phyloP scores from a whole-genome alignment of 2,888 invertebrate species.

The Pandemis cinnamomeana region DNA sequence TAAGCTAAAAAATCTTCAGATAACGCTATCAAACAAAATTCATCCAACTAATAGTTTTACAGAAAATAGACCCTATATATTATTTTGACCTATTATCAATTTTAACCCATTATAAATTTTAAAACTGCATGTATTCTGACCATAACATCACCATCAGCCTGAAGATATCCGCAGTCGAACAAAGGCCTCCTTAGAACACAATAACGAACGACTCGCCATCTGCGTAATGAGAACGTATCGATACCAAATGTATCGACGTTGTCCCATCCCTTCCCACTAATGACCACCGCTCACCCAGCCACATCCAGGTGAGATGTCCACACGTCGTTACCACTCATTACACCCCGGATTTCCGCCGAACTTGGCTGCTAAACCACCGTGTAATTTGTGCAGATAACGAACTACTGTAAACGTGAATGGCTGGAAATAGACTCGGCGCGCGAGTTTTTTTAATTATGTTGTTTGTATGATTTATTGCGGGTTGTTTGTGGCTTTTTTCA shows the following conservation, averaged over 20 bases:
- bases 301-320: conserved; percentile 68
- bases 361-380: conserved; percentile 67
- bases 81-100: no score
- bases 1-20: no score
- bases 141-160: no score
- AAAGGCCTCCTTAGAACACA: no score
- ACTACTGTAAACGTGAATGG: conserved; percentile 37
- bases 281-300: conserved; percentile 65
- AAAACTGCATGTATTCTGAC: no score
- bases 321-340: conserved; percentile 75
- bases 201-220: no score
- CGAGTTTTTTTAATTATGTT: conserved; percentile 13
- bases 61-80: no score
- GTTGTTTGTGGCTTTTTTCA: not conserved
- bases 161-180: no score
- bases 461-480: conserved; percentile 5
- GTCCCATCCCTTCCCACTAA: conserved; percentile 24
- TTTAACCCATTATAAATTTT: no score
- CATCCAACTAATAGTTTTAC: no score
- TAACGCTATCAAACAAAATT: no score
- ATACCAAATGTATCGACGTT: not conserved
- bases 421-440: conserved; percentile 19
- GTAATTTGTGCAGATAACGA: conserved; percentile 61
- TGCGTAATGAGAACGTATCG: not conserved
- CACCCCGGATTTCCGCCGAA: conserved; percentile 75